Base-by-base conservation (phyloP, 2,113 vertebrate species). In the Diadophis punctatus region DNA sequence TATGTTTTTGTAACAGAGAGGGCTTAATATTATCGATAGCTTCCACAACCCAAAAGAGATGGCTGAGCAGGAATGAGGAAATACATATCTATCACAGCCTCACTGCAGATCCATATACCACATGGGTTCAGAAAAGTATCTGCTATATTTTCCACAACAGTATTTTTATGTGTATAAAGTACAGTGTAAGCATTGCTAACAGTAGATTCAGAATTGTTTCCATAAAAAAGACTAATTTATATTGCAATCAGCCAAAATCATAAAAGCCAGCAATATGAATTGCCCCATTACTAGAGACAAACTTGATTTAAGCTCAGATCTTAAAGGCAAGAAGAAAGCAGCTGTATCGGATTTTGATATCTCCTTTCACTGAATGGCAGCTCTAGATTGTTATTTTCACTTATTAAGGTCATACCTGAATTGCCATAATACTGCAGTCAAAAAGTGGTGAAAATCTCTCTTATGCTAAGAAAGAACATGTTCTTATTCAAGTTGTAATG, bases 311-410 rank as follows among this genome's bases (percentile, higher is more conserved):
- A 27, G 90, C 49, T 95, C 74, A 10, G 0, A 63, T 91, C 90
- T 93, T 91, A 94, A 92, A 94, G 27, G 94, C 84, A 80, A 60
- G 86, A 94, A 5, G 48, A 93, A 91, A 92, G 91, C 88, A n/a
- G 93, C 60, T 94, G 27, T 90, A 63, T 16, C 93, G 93, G 94
- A 93, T 93, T 46, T 93, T 96, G 93, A 89, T 96, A 86, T 95
- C 91, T 95, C 89, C 96, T 97, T 96, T 95, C 93, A 90, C 93
- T 95, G 90, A 97, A 94, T 94, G 96, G 96, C 95, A 96, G 97
- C 97, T 97, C 96, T 97, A 96, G 96, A 95, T 97, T 97, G n/a
- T 97, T 96, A 49, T 97, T 96, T 96, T 97, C 96, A 97, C 96
- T 97, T 96, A 96, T 95, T 96, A 90, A 96, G 94, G 88, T 97